phyloP scores from a whole-genome alignment of 2,797 vertebrate genomes.

The Rousettus madagascariensis region DNA sequence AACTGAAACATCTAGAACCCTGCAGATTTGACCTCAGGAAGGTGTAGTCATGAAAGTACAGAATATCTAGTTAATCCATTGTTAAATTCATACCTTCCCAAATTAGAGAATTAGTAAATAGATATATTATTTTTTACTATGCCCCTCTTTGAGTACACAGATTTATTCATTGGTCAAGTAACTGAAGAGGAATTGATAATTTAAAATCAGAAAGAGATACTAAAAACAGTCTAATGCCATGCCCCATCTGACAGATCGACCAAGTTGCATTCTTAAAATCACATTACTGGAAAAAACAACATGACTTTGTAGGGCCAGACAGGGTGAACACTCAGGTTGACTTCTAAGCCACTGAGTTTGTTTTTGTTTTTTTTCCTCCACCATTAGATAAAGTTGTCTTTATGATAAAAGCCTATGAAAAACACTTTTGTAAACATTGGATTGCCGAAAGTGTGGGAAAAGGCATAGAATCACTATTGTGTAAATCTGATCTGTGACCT shows the following conservation, averaged over 20 bases:
- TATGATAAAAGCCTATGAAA: neutral
- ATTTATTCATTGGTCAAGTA: conserved; percentile 1
- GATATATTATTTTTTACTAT: neutral
- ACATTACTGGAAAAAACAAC: neutral
- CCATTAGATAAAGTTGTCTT: neutral
- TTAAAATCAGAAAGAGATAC: conserved; percentile 29
- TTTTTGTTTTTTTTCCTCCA: no score
- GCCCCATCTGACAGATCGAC: neutral
- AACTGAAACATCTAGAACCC: neutral
- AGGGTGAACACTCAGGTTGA: neutral
- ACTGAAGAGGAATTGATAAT: conserved; percentile 13
- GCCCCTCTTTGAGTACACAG: neutral
- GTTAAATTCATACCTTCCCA: neutral
- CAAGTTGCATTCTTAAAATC: neutral
- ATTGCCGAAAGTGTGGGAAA: neutral
- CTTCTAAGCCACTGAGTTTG: neutral
- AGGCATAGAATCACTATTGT: neutral
- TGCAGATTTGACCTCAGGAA: neutral
- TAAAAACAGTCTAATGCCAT: neutral
- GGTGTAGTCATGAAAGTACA: neutral
- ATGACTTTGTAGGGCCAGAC: neutral
- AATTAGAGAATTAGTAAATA: neutral
- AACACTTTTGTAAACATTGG: neutral
- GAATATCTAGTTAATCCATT: neutral
- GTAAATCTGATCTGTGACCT: neutral